phyloP scores from a whole-genome alignment of 2,888 invertebrate genomes.

The Cephus pygmeus region DNA sequence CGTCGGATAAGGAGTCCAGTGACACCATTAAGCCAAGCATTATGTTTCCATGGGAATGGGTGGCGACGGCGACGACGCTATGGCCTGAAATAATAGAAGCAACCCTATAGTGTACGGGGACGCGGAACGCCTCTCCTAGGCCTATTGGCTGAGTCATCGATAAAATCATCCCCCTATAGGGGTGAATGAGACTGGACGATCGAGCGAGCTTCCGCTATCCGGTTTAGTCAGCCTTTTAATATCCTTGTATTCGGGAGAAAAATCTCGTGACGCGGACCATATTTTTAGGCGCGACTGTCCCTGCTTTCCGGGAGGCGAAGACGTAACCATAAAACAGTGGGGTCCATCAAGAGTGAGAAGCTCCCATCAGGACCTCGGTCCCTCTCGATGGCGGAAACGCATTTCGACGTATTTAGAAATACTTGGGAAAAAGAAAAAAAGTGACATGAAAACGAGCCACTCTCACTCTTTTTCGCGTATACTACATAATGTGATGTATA shows the following conservation, averaged over 20 bases:
- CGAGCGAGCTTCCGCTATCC: not conserved
- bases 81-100: not conserved
- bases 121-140: not conserved
- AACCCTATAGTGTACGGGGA: not conserved
- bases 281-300: not conserved
- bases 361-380: not conserved
- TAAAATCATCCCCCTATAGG: not conserved
- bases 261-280: not conserved
- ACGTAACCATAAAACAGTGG: constrained; percentile 1
- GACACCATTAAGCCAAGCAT: not conserved
- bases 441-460: not conserved
- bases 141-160: not conserved
- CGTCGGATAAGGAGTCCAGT: not conserved
- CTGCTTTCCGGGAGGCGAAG: not conserved
- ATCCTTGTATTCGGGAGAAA: not conserved
- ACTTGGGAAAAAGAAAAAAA: not conserved
- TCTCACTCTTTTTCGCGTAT: not conserved
- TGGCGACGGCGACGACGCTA: not conserved
- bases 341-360: not conserved
- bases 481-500: not conserved
- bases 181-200: not conserved
- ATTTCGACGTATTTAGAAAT: not conserved
- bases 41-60: not conserved
- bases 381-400: not conserved
- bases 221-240: not conserved